phyloP scores from a whole-genome alignment of 2,797 vertebrate genomes.

The Myoxocephalus aenaeus region DNA sequence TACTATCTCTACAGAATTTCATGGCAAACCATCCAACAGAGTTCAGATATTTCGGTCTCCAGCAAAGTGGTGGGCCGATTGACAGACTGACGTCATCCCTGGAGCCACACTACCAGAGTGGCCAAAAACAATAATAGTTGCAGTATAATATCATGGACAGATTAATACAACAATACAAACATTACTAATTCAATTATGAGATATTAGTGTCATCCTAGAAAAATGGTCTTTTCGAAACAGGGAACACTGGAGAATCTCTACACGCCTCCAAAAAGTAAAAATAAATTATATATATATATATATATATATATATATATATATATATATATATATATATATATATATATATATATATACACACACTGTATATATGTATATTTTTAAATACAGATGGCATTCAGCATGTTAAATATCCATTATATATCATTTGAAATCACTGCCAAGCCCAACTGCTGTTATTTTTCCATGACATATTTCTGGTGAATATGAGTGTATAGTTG shows the following conservation, averaged over 20 bases:
- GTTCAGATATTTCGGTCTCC: neutral
- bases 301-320: too few relatives aligned
- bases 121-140: slow-evolving; percentile 6
- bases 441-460: slow-evolving; percentile 12
- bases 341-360: too few relatives aligned
- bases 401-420: neutral
- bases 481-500: slow-evolving; percentile 5
- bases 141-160: slow-evolving; percentile 6
- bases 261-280: neutral
- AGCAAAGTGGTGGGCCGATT: neutral
- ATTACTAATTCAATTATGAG: slow-evolving; percentile 22
- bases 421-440: slow-evolving; percentile 7
- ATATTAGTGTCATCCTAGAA: slow-evolving; percentile 9
- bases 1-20: neutral
- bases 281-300: too few relatives aligned
- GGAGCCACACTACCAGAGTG: neutral
- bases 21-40: neutral
- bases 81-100: neutral
- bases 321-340: too few relatives aligned
- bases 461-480: neutral
- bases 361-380: too few relatives aligned
- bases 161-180: slow-evolving; percentile 9
- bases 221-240: neutral
- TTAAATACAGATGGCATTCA: neutral
- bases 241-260: neutral